phyloP scores from a whole-genome alignment of 2,888 invertebrate species.

The Calliscelio sp. region DNA sequence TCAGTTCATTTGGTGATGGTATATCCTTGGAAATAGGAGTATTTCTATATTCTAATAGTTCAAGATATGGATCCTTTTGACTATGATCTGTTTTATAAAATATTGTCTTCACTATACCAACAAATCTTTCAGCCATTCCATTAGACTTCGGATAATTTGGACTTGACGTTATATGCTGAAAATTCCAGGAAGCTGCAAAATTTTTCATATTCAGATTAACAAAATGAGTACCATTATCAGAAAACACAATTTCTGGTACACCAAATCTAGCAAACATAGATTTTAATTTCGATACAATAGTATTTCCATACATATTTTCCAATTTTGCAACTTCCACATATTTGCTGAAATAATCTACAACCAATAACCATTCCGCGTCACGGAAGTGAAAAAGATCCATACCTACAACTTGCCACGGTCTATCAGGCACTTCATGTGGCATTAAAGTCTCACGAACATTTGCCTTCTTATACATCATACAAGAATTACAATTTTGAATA shows the following conservation, averaged over 20 bases:
- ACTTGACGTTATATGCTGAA: conserved; percentile 36
- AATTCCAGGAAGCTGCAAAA: conserved; percentile 29
- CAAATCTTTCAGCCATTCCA: conserved; percentile 16
- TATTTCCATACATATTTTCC: background rate
- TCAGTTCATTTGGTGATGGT: conserved; percentile 67
- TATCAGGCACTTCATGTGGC: conserved; percentile 46
- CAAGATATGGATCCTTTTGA: conserved; percentile 57
- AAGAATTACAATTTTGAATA: background rate
- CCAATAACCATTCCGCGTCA: conserved; percentile 29
- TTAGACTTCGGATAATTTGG: conserved; percentile 13
- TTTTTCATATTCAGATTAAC: background rate
- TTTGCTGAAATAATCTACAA: conserved; percentile 68
- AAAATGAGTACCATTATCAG: conserved; percentile 64
- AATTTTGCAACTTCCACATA: conserved; percentile 59
- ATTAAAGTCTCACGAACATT: conserved; percentile 21
- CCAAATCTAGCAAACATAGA: conserved; percentile 72
- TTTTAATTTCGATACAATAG: conserved; percentile 61
- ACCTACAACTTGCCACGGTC: conserved; percentile 61
- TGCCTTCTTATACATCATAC: conserved; percentile 18
- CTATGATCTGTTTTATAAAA: conserved; percentile 57
- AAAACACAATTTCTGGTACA: conserved; percentile 57
- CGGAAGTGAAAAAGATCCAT: conserved; percentile 59
- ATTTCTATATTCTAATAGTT: conserved; percentile 73
- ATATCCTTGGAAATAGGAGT: conserved; percentile 68
- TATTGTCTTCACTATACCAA: conserved; percentile 5